phyloP scores from a whole-genome alignment of 2,113 vertebrate genomes.

The Cyanoliseus patagonus region DNA sequence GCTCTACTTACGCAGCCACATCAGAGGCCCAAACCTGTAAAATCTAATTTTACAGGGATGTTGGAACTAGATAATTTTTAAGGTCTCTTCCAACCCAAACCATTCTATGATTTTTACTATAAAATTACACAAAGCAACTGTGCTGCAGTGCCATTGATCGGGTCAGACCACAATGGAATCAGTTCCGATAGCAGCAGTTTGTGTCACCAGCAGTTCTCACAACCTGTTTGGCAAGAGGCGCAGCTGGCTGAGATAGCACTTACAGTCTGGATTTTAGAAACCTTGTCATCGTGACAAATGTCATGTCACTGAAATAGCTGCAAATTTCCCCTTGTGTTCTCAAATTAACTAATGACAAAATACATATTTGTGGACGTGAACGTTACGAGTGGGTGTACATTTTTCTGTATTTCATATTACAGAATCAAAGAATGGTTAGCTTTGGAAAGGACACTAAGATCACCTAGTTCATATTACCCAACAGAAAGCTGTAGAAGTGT shows the following conservation, averaged over 20 bases:
- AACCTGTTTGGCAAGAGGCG: not conserved
- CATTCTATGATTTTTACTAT: not conserved
- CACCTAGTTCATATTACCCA: not conserved
- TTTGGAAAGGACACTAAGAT: not conserved
- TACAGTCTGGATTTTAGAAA: not conserved
- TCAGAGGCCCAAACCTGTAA: not conserved
- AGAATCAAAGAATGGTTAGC: not conserved
- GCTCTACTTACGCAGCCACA: not conserved
- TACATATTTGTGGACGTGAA: not conserved
- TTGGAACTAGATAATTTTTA: not conserved
- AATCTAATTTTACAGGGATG: not conserved
- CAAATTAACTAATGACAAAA: not conserved
- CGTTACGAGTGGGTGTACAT: not conserved
- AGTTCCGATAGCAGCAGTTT: not conserved
- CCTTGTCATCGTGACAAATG: not conserved
- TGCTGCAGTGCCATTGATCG: not conserved
- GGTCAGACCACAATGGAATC: not conserved
- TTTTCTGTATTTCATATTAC: not conserved
- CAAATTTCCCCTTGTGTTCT: not conserved
- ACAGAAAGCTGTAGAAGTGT: not conserved
- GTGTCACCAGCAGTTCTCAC: not conserved
- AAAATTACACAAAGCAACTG: not conserved
- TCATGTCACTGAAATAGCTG: constrained; percentile 1
- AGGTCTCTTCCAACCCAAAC: not conserved
- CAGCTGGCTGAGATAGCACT: not conserved